Evolutionary conservation across 2,888 invertebrate genomes (phyloP).

Genomic region (Napeogenes sylphis): DNA sequence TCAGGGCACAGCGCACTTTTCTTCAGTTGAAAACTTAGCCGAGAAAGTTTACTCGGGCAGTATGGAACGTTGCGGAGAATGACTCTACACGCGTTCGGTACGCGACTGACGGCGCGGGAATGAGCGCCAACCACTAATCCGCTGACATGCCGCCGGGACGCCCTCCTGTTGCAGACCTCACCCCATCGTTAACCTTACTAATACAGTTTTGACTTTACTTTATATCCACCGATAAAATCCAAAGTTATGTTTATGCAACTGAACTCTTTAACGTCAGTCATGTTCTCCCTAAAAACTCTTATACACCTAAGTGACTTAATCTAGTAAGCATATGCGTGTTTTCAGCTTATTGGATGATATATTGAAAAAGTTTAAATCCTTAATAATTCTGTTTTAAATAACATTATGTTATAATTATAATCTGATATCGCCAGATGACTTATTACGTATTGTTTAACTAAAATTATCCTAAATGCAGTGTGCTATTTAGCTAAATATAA

Average conservation of each 20-base stretch:
- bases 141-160: constrained; percentile 27
- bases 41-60: constrained; percentile 25
- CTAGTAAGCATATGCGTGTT: too few species aligned
- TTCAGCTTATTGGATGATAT: too few species aligned
- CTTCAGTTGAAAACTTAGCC: constrained; percentile 21
- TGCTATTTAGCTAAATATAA: too few species aligned
- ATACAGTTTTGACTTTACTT: constrained; percentile 21
- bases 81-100: constrained; percentile 12
- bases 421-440: too few species aligned
- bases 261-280: not conserved
- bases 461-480: too few species aligned
- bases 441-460: too few species aligned
- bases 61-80: constrained; percentile 1
- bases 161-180: constrained; percentile 49
- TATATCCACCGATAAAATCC: constrained; percentile 11
- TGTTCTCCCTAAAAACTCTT: too few species aligned
- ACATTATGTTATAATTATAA: too few species aligned
- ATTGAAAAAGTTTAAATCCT: too few species aligned
- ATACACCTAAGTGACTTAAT: too few species aligned
- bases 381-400: too few species aligned
- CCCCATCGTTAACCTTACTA: constrained; percentile 26
- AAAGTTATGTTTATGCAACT: constrained; percentile 5
- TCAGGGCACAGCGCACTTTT: constrained; percentile 25
- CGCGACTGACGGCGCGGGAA: constrained; percentile 27
- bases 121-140: constrained; percentile 13